These are phyloP conservation scores for Chrysochloris asiatica DNA, from an alignment of 2,113 vertebrate species.

Conservation along the genomic window DNA sequence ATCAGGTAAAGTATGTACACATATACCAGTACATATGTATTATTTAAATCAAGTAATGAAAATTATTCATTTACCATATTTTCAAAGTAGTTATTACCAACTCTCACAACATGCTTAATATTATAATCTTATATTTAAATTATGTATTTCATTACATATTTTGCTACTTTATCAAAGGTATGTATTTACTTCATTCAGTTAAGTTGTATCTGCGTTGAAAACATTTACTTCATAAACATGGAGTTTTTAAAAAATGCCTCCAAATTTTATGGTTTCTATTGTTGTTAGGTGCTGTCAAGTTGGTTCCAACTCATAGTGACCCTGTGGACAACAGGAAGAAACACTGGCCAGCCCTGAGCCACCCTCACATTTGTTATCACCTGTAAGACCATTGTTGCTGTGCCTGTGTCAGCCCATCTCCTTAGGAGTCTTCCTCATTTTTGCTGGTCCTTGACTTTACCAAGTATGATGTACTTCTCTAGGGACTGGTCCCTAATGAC, in stretches of 20 bases:
- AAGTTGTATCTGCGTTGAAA: neutral
- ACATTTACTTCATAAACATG: neutral
- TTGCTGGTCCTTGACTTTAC: no score
- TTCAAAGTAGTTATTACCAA: conserved; percentile 31
- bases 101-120: neutral
- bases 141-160: neutral
- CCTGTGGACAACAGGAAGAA: no score
- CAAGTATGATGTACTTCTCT: no score
- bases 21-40: neutral
- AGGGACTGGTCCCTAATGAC: no score
- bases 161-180: conserved; percentile 19
- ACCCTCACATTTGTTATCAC: no score
- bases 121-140: conserved; percentile 27
- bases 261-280: no score
- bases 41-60: conserved; percentile 43
- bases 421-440: no score
- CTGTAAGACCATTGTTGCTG: no score
- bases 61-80: conserved; percentile 34
- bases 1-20: neutral
- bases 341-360: no score
- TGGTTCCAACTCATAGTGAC: no score
- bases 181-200: conserved; percentile 25
- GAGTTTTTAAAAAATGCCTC: neutral
- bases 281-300: no score
- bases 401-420: no score